Conservation (phyloP, 2,113 vertebrate species). For the Clupea harengus region DNA sequence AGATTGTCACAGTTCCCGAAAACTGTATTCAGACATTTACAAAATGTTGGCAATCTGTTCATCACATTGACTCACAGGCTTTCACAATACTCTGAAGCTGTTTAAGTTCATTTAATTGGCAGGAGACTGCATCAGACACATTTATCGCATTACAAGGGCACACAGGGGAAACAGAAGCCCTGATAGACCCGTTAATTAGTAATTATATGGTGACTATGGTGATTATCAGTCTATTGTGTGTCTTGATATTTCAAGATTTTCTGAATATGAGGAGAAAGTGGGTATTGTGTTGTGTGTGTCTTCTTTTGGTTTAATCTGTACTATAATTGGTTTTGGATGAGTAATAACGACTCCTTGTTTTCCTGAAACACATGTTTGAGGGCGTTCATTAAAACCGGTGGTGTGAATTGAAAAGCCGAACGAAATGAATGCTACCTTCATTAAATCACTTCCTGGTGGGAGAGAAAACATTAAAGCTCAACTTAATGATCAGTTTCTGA, state of each 20-base stretch:
- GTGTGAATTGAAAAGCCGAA: not conserved
- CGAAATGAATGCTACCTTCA: not conserved
- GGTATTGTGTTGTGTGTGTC: not conserved
- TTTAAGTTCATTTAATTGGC: not conserved
- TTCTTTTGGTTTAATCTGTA: no score
- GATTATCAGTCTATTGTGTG: not conserved
- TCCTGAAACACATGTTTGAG: no score
- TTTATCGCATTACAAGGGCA: not conserved
- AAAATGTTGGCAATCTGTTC: no score
- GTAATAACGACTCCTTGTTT: not conserved
- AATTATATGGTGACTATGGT: no score
- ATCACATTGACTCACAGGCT: not conserved
- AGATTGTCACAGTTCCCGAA: no score
- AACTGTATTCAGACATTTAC: no score
- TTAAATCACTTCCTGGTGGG: not conserved
- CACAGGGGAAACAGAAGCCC: not conserved
- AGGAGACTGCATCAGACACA: not conserved
- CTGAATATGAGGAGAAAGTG: not conserved
- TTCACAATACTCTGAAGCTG: not conserved
- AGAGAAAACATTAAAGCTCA: not conserved
- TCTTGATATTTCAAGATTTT: not conserved
- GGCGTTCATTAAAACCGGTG: no score
- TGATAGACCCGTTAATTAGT: not conserved
- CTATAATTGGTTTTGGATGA: no score
- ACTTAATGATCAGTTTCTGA: not conserved